Evolutionary conservation across 2,797 vertebrate genomes (phyloP), one percentile per base, ranked within the genome.

Genomic region (Centroberyx gerrardi): DNA sequence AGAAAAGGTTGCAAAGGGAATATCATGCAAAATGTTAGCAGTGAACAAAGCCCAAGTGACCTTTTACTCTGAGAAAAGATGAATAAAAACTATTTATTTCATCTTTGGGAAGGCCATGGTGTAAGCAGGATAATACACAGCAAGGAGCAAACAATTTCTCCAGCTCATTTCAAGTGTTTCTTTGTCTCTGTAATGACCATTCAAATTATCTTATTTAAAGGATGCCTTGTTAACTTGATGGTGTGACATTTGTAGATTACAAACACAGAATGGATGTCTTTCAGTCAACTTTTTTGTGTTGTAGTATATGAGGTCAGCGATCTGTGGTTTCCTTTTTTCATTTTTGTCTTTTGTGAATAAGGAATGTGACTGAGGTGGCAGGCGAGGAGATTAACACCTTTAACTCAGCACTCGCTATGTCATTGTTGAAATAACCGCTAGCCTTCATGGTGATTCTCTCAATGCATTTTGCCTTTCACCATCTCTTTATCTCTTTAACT

Each of bases 401-500:
- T 31, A 64, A 62, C 29, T 5, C 55, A 36, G 28, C 8, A 17
- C 7, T 36, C 17, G 51, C 51, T 12, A 4, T 9, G 51, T 2
- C 15, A 2, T 9, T 33, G 76, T 62, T 61, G n/a, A 75, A 71
- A 69, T 42, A 22, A 18, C n/a, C 27, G 9, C 17, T 44, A 0
- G 31, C 67, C 65, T 78, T 54, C 7, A 3, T 66, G 38, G 68
- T 48, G 13, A 62, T 67, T 62, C 52, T 44, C 28, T 52, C 61
- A 28, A 29, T 67, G 55, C 62, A 44, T 71, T 63, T 27, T 44
- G 18, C 46, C 14, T 66, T 68, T 62, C 14, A 42, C 68, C 81
- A 72, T 72, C 48, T 83, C 55, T 77, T 64, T 65, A 73, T 85
- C 76, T 69, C 68, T 79, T 40, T 40, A 40, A 10, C 38, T 40